Percentiles rank a stretch among this genome's conserved stretches.
These are phyloP conservation scores for Chiroxiphia lanceolata DNA, from an alignment of 2,797 vertebrate genomes.

Conservation along the genomic window DNA sequence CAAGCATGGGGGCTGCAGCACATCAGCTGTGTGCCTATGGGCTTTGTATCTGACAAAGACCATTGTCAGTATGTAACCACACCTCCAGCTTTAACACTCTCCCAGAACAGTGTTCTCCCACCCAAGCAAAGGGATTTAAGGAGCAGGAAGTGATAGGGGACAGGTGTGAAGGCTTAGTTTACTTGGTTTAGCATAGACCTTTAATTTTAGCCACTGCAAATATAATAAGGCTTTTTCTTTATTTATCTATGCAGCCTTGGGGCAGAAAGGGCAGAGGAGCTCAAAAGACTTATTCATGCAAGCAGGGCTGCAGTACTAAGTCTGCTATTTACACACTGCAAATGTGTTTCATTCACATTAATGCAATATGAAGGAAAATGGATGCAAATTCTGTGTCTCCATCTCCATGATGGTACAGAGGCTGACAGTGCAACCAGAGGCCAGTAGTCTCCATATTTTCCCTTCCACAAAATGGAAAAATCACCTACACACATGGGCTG, in stretches of 20 bases:
- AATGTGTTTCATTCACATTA: slow-evolving; percentile 29
- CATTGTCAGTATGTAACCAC: neutral
- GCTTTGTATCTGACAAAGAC: neutral
- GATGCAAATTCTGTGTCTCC: neutral
- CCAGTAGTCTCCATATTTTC: neutral
- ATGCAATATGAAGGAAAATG: neutral
- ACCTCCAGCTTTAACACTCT: neutral
- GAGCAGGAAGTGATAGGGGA: neutral
- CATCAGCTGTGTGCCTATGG: neutral
- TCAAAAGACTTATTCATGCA: slow-evolving; percentile 58
- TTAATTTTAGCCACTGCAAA: slow-evolving; percentile 43
- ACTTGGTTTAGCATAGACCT: slow-evolving; percentile 16
- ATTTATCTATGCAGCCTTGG: slow-evolving; percentile 25
- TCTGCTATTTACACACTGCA: slow-evolving; percentile 28
- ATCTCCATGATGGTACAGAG: neutral
- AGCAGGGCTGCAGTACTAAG: slow-evolving; percentile 41
- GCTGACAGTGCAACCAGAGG: neutral
- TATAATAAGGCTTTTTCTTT: slow-evolving; percentile 60
- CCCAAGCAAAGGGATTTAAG: slow-evolving; percentile 28
- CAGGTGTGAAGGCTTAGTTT: slow-evolving; percentile 41
- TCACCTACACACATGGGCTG: neutral
- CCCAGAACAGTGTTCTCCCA: neutral
- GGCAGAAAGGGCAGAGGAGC: slow-evolving; percentile 54
- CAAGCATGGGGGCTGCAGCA: neutral
- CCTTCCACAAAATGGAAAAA: neutral